Evolutionary conservation across 2,797 vertebrate genomes (phyloP), one percentile per base, ranked within the genome.

Genomic region (Silurus lanzhouensis): DNA sequence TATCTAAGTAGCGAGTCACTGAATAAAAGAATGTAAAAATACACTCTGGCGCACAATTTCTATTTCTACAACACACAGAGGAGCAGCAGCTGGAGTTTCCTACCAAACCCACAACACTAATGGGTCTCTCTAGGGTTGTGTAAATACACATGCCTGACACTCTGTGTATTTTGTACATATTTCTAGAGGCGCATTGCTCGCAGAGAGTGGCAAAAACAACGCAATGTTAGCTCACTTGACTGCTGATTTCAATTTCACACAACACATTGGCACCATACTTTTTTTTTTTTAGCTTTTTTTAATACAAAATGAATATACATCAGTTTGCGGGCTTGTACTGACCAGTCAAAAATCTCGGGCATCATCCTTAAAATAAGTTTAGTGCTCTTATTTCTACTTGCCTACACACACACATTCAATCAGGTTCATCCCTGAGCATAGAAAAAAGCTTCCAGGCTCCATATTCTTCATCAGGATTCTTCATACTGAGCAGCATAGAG

Each of bases 71-170:
- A 67, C 64, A 67, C 83, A 70, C 63, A 90, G 91, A 92, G 83
- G 87, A 90, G 88, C 86, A 92, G 91, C 93, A 94, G 93, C 94
- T 94, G 94, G 93, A 78, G 90, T 92, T 92, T 91, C 88, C 87
- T 92, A 92, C 91, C 94, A 93, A 94, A 93, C 90, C 91, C 91
- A 87, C 86, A 86, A 91, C 91, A 92, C 93, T 93, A 92, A 90
- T 90, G 90, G 91, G 87, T 92, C 92, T 93, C 80, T 94, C 61
- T 84, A 84, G 82, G 93, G 94, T 92, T 91, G 92, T 88, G 86
- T 92, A 92, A 93, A 85, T 83, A 87, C 93, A 94, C 80, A 70
- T 57, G 64, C 25, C 80, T 82, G 80, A 22, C 64, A 57, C 31
- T 46, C 48, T 22, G 64, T 20, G 64, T 20, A 55, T 55, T 55